Evolutionary conservation across 2,888 invertebrate genomes (phyloP), one percentile per base, ranked within the genome.

Genomic region (Amphipyra tragopoginis): DNA sequence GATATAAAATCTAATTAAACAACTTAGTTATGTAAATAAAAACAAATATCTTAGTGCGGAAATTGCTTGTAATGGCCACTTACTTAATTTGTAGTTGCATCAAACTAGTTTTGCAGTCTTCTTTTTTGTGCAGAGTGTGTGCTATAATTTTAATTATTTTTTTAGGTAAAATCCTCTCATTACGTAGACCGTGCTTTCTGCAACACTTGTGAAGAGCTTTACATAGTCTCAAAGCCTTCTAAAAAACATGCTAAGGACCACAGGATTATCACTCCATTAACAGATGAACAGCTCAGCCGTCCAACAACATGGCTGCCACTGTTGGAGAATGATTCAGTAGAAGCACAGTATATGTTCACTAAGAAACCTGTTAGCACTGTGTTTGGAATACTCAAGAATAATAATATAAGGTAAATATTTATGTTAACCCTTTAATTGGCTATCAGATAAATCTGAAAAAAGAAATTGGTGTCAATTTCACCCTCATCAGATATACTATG

Each of bases 321-420:
- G 0, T 83, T 97, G 11, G 96, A 96, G 47, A 96, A 97, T 90
- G 96, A 97, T 51, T 97, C 97, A 75, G 96, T 96, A 26, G 98
- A 98, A 90, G 98, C 98, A 0, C 98, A 98, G 88, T 98, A 97
- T 88, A 96, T 98, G 77, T 99, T 99, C 89, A 96, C 97, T 1
- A 94, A 96, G 68, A 95, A 96, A 67, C 95, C 97, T 29, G 95
- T 97, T 5, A 81, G 94, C 10, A 96, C 97, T 68, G 95, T 98
- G 13, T 84, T 96, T 10, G 93, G 96, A 15, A 96, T 97, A 75
- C 91, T 97, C 26, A 86, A 90, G 33, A 91, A 95, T 66, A 94
- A 97, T 72, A 94, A 95, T 61, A 96, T 96, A 26, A 95, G 89
- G 97, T 96, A 47, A 50, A 4, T 7, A 40, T 6, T 36, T 21